A percentile compares a stretch with the other conserved stretches of the same genome.
These are phyloP conservation scores for Microtus montanus DNA, from an alignment of 2,113 vertebrate species.

Conservation along the genomic window DNA sequence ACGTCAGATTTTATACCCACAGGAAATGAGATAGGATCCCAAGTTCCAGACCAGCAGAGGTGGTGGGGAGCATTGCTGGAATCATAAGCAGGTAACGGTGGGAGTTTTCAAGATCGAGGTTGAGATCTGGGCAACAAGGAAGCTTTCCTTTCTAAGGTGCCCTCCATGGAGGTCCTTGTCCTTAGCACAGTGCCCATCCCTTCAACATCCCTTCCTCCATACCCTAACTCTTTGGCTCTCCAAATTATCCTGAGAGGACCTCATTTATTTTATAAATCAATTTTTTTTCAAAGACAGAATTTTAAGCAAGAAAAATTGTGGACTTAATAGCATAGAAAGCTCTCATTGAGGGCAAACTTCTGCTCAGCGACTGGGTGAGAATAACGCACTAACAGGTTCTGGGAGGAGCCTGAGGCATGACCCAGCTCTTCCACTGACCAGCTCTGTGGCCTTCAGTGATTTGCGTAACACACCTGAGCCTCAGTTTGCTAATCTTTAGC, in stretches of 20 bases:
- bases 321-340: neutral
- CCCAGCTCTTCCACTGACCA: neutral
- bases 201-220: neutral
- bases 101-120: neutral
- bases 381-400: neutral
- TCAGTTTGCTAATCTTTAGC: neutral
- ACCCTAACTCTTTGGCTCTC: neutral
- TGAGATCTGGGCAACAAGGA: neutral
- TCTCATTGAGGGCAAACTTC: neutral
- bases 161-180: neutral
- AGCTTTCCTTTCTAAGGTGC: neutral
- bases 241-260: neutral
- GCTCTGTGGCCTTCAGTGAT: neutral
- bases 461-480: neutral
- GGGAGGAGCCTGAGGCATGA: neutral
- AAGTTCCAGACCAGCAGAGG: no score
- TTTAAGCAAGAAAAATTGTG: neutral
- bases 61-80: no score
- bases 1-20: no score
- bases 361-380: neutral
- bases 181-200: no score
- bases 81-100: no score
- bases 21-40: no score
- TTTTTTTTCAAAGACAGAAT: neutral
- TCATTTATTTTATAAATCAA: conserved; percentile 21